phyloP scores from a whole-genome alignment of 2,113 vertebrate genomes.

The Recurvirostra avosetta region DNA sequence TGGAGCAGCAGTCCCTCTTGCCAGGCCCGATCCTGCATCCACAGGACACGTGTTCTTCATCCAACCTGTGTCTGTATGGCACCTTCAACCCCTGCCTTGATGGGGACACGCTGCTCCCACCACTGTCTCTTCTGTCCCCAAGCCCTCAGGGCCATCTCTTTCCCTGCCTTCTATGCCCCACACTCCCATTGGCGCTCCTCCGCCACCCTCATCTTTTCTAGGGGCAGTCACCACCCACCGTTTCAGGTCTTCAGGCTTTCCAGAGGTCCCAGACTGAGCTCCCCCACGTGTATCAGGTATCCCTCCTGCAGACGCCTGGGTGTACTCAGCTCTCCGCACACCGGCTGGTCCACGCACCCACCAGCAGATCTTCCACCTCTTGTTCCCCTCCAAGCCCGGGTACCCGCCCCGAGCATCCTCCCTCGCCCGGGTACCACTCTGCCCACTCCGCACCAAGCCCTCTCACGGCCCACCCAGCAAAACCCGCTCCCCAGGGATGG shows the following conservation, averaged over 20 bases:
- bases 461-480: background rate
- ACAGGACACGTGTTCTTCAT: accelerated
- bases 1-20: background rate
- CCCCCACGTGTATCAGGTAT: accelerated
- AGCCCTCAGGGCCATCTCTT: background rate
- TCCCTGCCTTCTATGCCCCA: background rate
- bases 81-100: background rate
- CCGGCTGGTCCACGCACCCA: background rate
- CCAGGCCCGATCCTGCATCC: background rate
- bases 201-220: background rate
- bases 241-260: background rate
- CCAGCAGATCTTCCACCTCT: background rate
- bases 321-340: background rate
- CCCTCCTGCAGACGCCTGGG: background rate
- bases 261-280: background rate
- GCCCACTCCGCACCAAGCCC: background rate
- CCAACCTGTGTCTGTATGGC: background rate
- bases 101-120: accelerated
- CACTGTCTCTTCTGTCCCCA: background rate
- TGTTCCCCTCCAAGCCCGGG: background rate
- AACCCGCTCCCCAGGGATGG: background rate
- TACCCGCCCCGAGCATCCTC: background rate
- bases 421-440: background rate
- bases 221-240: background rate
- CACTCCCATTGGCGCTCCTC: background rate